Evolutionary conservation across 2,113 vertebrate genomes (phyloP).

Genomic region (Corvus moneduloides): DNA sequence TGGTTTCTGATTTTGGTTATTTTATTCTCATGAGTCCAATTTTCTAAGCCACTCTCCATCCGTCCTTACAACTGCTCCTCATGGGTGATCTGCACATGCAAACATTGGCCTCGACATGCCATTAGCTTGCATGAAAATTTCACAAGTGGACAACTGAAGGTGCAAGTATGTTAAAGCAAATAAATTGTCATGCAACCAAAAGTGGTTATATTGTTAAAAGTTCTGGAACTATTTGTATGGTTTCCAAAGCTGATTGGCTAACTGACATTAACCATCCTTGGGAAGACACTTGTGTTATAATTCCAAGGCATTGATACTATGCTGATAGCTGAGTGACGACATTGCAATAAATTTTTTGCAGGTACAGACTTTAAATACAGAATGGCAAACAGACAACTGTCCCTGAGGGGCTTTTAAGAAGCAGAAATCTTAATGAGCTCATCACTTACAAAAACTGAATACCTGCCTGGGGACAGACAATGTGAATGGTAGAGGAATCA

Average conservation of each 20-base stretch:
- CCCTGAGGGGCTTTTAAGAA: slow-evolving; percentile 57
- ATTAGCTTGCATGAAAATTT: neutral
- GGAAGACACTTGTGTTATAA: neutral
- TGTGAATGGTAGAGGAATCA: slow-evolving; percentile 26
- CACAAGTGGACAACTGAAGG: neutral
- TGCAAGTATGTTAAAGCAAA: neutral
- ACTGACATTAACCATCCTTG: neutral
- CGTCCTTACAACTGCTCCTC: neutral
- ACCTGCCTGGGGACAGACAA: slow-evolving; percentile 46
- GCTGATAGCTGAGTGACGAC: neutral
- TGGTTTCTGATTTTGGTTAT: neutral
- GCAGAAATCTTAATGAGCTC: slow-evolving; percentile 57
- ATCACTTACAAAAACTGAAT: slow-evolving; percentile 62
- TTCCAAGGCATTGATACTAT: neutral
- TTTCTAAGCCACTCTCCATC: neutral
- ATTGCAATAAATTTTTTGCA: neutral
- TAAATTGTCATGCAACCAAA: neutral
- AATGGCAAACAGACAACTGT: slow-evolving; percentile 29
- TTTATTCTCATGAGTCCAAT: neutral
- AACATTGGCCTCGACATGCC: rapidly evolving
- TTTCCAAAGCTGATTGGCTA: neutral
- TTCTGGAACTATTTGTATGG: neutral
- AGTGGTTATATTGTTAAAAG: neutral
- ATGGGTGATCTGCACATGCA: neutral
- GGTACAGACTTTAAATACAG: slow-evolving; percentile 35